These are phyloP conservation scores for Apteryx owenii DNA, from an alignment of 2,113 vertebrate species.

Conservation along the genomic window DNA sequence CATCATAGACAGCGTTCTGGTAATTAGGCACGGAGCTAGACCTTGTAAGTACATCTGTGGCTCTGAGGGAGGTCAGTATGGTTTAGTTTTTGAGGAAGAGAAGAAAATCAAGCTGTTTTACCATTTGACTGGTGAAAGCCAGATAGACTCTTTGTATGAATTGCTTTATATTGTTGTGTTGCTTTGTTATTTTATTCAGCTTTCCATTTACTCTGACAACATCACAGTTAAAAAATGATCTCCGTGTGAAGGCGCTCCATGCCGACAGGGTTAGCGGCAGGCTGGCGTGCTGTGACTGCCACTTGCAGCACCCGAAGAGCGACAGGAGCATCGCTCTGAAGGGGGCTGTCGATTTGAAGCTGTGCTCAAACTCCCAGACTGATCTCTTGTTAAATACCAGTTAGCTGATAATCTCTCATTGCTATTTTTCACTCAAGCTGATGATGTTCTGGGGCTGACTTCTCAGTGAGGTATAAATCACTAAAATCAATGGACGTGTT, in stretches of 20 bases:
- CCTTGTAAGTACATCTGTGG: slow-evolving; percentile 31
- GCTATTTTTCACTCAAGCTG: neutral
- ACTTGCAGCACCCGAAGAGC: too few species aligned
- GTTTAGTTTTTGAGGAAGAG: slow-evolving; percentile 24
- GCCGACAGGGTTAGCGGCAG: fast-evolving
- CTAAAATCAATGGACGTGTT: fast-evolving
- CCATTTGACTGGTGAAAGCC: neutral
- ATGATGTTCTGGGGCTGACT: neutral
- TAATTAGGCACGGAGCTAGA: slow-evolving; percentile 45
- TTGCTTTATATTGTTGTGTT: neutral
- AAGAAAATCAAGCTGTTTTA: neutral
- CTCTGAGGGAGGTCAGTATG: slow-evolving; percentile 50
- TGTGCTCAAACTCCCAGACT: neutral
- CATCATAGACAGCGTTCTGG: neutral
- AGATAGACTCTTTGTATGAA: neutral
- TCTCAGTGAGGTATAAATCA: neutral
- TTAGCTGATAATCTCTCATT: neutral
- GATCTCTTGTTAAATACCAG: neutral
- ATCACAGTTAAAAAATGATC: neutral
- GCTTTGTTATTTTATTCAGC: neutral
- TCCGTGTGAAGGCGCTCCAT: fast-evolving
- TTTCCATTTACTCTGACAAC: neutral
- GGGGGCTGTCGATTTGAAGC: neutral
- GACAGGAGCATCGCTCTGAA: neutral
- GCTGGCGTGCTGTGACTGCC: neutral